A percentile compares a stretch with the other conserved stretches of the same genome.
Evolutionary conservation across 2,113 vertebrate genomes (phyloP).

Genomic region (Dasyurus viverrinus): DNA sequence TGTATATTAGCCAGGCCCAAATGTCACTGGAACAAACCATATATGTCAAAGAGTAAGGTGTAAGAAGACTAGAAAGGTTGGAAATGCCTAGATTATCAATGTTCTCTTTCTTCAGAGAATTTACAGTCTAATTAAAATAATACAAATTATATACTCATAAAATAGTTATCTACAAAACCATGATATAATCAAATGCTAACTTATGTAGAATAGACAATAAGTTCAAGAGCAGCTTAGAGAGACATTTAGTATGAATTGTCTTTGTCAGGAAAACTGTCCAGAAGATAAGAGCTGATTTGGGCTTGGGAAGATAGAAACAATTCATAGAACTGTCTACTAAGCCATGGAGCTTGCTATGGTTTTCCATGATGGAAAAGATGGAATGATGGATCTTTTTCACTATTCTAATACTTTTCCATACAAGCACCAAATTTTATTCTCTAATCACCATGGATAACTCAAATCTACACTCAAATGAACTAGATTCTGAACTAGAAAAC

Average conservation of each 20-base stretch:
- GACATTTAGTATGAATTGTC: neutral
- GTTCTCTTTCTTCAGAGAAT: neutral
- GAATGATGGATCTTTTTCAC: neutral
- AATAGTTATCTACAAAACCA: neutral
- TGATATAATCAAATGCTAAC: neutral
- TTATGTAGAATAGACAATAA: neutral
- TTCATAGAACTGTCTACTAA: neutral
- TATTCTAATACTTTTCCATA: neutral
- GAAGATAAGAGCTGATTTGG: neutral
- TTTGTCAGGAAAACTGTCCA: neutral
- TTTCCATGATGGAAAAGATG: neutral
- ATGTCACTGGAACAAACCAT: neutral
- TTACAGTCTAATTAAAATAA: neutral
- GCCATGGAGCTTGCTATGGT: neutral
- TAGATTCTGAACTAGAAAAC: too few species aligned
- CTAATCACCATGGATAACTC: neutral
- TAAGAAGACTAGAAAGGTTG: neutral
- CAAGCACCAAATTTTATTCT: neutral
- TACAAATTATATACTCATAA: neutral
- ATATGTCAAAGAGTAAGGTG: neutral
- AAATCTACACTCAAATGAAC: neutral
- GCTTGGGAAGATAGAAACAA: neutral
- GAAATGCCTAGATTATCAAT: neutral
- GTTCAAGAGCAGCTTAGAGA: neutral
- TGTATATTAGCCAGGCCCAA: neutral